Base-by-base conservation (phyloP, 2,113 vertebrate genomes). In the Cebidichthys violaceus region DNA sequence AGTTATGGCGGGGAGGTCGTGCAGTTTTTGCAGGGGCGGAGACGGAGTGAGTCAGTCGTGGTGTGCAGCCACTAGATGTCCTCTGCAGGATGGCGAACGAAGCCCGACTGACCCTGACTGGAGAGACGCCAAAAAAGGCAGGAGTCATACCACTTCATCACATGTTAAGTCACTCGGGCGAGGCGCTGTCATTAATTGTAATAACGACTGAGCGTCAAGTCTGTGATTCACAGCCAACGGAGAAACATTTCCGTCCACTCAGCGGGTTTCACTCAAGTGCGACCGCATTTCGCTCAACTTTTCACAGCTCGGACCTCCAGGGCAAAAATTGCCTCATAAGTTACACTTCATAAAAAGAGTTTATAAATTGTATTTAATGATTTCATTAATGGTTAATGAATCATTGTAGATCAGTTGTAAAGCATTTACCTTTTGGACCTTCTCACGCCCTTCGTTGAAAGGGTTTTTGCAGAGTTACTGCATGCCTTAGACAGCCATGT, bases 161-260 rank as follows among this genome's bases (percentile, higher is more conserved):
- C 79, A 50, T 17, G 83, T 89, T 86, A 90, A 15, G 89, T 93
- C 93, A 88, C 43, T 80, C 70, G 47, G 90, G 77, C 57, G 81
- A 86, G 84, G 86, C 9, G 60, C 89, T 94, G 93, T 94, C 94
- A 89, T 95, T 92, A 88, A 90, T 75, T 85, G 84, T 94, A 90
- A 90, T 84, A 87, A 88, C 88, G 29, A 85, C 62, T 54, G 87
- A 87, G 89, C 75, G 86, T 85, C 88, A 83, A 79, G 84, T 66
- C 83, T 86, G 80, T 94, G 94, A 95, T 90, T 94, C 93, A 94
- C 60, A 73, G 85, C 76, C 84, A 71, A 35, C 18, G n/a, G 77
- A 29, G 78, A 82, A 88, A 83, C 80, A 78, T 82, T 87, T 89
- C 3, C 83, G 89, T 39, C 66, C 61, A 75, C 81, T 94, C 92